phyloP scores from a whole-genome alignment of 1,140 invertebrate species.

The Neelides sp. region DNA sequence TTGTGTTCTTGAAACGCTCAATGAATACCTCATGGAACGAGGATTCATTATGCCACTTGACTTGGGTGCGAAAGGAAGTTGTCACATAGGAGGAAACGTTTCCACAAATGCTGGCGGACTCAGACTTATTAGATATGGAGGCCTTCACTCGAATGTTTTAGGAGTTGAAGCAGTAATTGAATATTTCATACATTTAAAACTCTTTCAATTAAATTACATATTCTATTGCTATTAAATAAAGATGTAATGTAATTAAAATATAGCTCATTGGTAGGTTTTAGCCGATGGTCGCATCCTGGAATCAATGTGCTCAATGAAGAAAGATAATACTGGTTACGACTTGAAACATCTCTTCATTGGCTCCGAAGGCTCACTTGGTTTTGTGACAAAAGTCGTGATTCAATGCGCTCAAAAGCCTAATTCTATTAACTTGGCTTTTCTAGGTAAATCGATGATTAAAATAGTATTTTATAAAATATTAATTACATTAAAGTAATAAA shows the following conservation, averaged over 20 bases:
- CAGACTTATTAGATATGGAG: slow-evolving; percentile 85
- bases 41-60: slow-evolving; percentile 88
- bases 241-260: background rate
- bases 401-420: slow-evolving; percentile 71
- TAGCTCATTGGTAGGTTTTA: slow-evolving; percentile 52
- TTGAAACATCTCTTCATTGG: slow-evolving; percentile 95
- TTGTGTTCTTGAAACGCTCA: slow-evolving; percentile 77
- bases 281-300: slow-evolving; percentile 78
- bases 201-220: background rate
- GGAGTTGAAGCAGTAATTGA: slow-evolving; percentile 81
- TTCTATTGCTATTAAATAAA: slow-evolving; percentile 5
- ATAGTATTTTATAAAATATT: slow-evolving; percentile 6
- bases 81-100: slow-evolving; percentile 93
- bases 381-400: slow-evolving; percentile 85
- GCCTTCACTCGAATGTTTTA: slow-evolving; percentile 78
- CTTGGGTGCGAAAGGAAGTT: slow-evolving; percentile 90
- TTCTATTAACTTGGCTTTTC: slow-evolving; percentile 67
- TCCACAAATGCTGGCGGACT: slow-evolving; percentile 79
- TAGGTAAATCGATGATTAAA: slow-evolving; percentile 52
- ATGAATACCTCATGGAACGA: slow-evolving; percentile 55
- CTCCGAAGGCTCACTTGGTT: slow-evolving; percentile 85
- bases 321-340: slow-evolving; percentile 96
- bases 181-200: background rate
- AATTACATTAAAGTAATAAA: slow-evolving; percentile 3
- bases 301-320: slow-evolving; percentile 70